Evolutionary conservation across 2,888 invertebrate genomes (phyloP).

Genomic region (Noctua fimbriata): DNA sequence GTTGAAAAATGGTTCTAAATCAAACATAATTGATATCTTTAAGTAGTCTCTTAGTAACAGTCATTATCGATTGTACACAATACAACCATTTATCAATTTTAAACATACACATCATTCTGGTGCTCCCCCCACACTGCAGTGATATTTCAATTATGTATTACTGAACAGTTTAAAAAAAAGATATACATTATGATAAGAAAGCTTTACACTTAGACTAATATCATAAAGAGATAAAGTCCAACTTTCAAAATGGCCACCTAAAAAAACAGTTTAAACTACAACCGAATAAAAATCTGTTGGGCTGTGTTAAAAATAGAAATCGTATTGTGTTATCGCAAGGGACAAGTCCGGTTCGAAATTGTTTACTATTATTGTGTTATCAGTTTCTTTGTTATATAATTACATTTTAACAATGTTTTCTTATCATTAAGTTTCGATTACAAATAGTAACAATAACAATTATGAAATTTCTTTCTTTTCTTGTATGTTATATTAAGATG

Average conservation of each 20-base stretch:
- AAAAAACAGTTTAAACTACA: not conserved
- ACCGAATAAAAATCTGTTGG: not conserved
- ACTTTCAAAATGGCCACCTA: not conserved
- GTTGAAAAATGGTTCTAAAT: no score
- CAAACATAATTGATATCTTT: no score
- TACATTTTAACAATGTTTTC: slow-evolving; percentile 4
- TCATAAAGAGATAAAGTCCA: not conserved
- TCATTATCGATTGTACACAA: no score
- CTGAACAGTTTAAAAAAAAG: not conserved
- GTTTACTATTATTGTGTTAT: slow-evolving; percentile 15
- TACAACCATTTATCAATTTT: no score
- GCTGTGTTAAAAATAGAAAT: not conserved
- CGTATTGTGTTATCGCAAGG: not conserved
- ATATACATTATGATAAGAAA: not conserved
- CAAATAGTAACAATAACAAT: not conserved
- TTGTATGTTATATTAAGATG: not conserved
- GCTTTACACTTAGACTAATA: not conserved
- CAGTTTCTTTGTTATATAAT: not conserved
- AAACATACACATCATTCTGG: no score
- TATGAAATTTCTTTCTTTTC: not conserved
- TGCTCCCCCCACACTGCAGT: no score
- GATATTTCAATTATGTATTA: not conserved
- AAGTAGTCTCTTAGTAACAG: no score
- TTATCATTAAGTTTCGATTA: not conserved
- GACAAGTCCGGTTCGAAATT: slow-evolving; percentile 15